Base-by-base conservation (phyloP, 2,888 invertebrate species). In the Lepidonotus clava region DNA sequence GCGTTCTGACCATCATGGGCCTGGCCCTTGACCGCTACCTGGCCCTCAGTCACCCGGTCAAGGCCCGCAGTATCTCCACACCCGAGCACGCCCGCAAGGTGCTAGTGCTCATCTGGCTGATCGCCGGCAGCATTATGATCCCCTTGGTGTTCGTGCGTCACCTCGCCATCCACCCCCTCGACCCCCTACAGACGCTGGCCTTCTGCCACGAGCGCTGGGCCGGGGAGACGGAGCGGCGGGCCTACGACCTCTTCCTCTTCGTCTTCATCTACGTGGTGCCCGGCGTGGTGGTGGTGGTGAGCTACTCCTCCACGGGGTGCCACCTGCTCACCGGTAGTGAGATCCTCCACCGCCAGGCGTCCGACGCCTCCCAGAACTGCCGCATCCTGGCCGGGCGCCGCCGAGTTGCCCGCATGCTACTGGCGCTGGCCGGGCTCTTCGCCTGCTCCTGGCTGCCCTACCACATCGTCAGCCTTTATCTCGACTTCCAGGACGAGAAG, bases 1-100 rank as follows among this genome's bases (percentile, higher is more conserved):
- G 97, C 91, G 96, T 97, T 51, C 97, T 97, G 93, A 97, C 97
- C 0, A 97, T 97, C 91, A 96, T 96, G 0, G 96, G 96, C 0
- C 97, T 97, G 96, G 96, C 97, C 6, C 95, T 97, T 87, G 97
- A 97, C 94, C 95, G 97, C 83, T 93, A 93, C 89, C 88, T 93
- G 32, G 97, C 97, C 85, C 97, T 97, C 92, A 96, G 96, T 40
- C 96, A 96, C 92, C 96, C 97, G 0, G 96, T 97, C 88, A 96
- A 96, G 0, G 96, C 96, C 89, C 95, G 96, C 51, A 96, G 96
- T 92, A 95, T 96, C 93, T 96, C 96, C 85, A 96, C 96, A 86
- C 95, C 96, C 51, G 95, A 96, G 24, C 96, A 96, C 8, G 96
- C 96, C 0, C 91, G 96, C 91, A 94, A 94, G 92, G 93, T 94